These are phyloP conservation scores for Apamea anceps DNA, from an alignment of 2,888 invertebrate genomes.

Conservation along the genomic window DNA sequence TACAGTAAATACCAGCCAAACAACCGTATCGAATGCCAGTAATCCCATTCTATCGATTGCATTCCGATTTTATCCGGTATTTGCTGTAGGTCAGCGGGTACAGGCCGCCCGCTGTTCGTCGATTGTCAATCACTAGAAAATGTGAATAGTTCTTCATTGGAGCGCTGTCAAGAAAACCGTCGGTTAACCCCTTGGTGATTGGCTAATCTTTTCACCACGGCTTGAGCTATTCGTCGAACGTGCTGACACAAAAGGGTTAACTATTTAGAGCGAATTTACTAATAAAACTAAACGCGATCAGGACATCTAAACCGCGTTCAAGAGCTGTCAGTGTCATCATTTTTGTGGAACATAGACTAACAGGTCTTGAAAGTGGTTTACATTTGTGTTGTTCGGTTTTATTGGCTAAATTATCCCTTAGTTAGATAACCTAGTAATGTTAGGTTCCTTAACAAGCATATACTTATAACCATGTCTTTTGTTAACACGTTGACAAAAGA, in stretches of 20 bases:
- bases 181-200: conserved; percentile 3
- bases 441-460: background rate
- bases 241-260: background rate
- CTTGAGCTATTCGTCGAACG: background rate
- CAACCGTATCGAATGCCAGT: conserved; percentile 42
- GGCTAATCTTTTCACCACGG: conserved; percentile 18
- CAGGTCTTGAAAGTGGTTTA: background rate
- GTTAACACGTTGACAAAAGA: background rate
- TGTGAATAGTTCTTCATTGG: conserved; percentile 49
- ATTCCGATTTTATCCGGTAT: conserved; percentile 56
- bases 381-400: background rate
- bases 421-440: background rate
- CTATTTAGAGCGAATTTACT: background rate
- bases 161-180: conserved; percentile 45
- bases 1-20: conserved; percentile 44
- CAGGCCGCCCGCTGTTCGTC: conserved; percentile 34
- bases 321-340: background rate
- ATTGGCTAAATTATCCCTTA: background rate
- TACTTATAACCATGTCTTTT: background rate
- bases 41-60: conserved; percentile 54
- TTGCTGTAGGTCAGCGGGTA: conserved; percentile 43
- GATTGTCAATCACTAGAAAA: conserved; percentile 56
- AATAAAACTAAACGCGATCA: background rate
- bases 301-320: background rate
- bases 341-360: background rate